These are phyloP conservation scores for Drosophila pruinosa DNA, from an alignment of 1,140 invertebrate species.

Conservation along the genomic window DNA sequence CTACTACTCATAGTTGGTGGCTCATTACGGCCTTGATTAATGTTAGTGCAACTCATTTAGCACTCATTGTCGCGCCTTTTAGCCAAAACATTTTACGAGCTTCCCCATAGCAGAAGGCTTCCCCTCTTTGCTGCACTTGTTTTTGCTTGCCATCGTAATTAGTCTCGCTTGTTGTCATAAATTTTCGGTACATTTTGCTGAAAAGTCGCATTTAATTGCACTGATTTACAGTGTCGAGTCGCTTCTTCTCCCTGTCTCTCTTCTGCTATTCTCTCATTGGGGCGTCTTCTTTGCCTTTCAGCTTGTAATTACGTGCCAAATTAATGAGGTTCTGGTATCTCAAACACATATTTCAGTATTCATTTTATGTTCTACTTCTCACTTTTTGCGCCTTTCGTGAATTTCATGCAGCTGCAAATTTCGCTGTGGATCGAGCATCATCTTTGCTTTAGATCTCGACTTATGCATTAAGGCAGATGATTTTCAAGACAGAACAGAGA, in stretches of 20 bases:
- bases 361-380: conserved; percentile 29
- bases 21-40: conserved; percentile 70
- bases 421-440: not conserved
- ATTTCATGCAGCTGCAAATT: conserved; percentile 18
- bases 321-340: conserved; percentile 61
- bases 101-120: not conserved
- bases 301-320: conserved; percentile 65
- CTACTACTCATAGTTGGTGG: conserved; percentile 36
- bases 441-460: not conserved
- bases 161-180: conserved; percentile 73
- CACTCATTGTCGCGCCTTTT: conserved; percentile 49
- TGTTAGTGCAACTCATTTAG: conserved; percentile 50
- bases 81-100: conserved; percentile 20
- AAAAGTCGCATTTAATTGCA: conserved; percentile 77
- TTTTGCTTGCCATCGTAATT: conserved; percentile 41
- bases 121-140: conserved; percentile 19
- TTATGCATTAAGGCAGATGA: conserved; percentile 1
- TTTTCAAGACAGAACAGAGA: not conserved
- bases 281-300: conserved; percentile 7
- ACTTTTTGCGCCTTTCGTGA: conserved; percentile 3
- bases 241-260: conserved; percentile 19
- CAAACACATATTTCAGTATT: conserved; percentile 53
- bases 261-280: not conserved
- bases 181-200: conserved; percentile 63
- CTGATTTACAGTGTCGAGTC: conserved; percentile 69